phyloP scores from a whole-genome alignment of 1,140 invertebrate genomes.

The Philopotamus ludificatus region DNA sequence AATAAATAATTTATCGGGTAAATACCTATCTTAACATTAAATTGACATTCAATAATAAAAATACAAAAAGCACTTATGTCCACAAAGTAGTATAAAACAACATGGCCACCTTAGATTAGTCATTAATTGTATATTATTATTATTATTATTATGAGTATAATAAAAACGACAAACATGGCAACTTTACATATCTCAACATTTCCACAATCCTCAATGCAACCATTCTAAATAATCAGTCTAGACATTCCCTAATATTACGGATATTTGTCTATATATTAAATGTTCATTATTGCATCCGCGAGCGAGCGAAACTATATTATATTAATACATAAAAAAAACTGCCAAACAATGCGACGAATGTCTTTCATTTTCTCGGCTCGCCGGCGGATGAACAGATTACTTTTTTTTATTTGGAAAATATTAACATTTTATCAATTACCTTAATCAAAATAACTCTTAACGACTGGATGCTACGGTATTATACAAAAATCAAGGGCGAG shows the following conservation, averaged over 20 bases:
- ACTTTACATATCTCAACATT: constrained; percentile 9
- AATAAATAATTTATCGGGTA: constrained; percentile 33
- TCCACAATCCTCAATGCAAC: constrained; percentile 22
- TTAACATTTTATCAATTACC: background rate
- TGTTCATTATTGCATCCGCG: too few species aligned
- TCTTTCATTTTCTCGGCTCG: background rate
- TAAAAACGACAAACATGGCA: constrained; percentile 22
- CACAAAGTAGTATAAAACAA: constrained; percentile 29
- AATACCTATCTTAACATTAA: constrained; percentile 28
- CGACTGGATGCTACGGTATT: background rate
- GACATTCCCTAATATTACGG: constrained; percentile 35
- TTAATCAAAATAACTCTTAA: background rate
- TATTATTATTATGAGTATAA: background rate
- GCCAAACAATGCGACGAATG: background rate
- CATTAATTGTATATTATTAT: constrained; percentile 5
- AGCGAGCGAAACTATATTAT: too few species aligned
- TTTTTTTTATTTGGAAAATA: background rate
- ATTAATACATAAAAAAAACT: background rate
- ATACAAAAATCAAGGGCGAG: background rate
- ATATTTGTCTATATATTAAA: background rate
- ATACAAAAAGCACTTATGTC: constrained; percentile 40
- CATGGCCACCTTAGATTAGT: constrained; percentile 31
- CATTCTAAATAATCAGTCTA: constrained; percentile 39
- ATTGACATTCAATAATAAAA: constrained; percentile 37
- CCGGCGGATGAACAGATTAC: background rate